These are phyloP conservation scores for Oriolus oriolus DNA, from an alignment of 2,113 vertebrate species.

Conservation along the genomic window DNA sequence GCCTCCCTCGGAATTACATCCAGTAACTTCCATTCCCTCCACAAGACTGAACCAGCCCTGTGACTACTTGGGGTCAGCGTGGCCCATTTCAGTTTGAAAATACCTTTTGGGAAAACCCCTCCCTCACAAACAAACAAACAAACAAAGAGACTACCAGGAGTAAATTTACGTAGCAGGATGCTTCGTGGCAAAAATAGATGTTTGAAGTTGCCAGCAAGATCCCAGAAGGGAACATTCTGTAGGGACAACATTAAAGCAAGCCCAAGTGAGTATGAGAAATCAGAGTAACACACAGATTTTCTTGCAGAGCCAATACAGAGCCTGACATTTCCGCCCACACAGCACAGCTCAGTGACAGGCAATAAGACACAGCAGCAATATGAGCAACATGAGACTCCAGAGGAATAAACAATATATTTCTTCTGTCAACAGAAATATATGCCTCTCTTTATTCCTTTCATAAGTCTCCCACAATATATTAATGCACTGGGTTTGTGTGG, in stretches of 20 bases:
- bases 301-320: not conserved
- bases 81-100: not conserved
- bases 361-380: conserved; percentile 21
- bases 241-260: not conserved
- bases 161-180: not conserved
- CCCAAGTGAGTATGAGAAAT: not conserved
- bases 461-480: not conserved
- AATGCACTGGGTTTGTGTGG: not conserved
- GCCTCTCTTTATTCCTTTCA: not conserved
- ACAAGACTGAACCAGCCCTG: not conserved
- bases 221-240: not conserved
- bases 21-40: not conserved
- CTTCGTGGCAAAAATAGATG: not conserved
- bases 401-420: conserved; percentile 22
- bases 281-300: not conserved
- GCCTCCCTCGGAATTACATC: not conserved
- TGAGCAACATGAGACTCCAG: conserved; percentile 9
- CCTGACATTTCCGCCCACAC: conserved; percentile 39
- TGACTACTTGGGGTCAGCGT: not conserved
- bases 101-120: not conserved
- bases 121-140: not conserved
- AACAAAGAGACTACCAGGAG: not conserved
- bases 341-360: conserved; percentile 12
- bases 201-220: not conserved
- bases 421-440: conserved; percentile 23